Conservation (phyloP, 2,113 vertebrate genomes). For the Thamnaconus septentrionalis region DNA sequence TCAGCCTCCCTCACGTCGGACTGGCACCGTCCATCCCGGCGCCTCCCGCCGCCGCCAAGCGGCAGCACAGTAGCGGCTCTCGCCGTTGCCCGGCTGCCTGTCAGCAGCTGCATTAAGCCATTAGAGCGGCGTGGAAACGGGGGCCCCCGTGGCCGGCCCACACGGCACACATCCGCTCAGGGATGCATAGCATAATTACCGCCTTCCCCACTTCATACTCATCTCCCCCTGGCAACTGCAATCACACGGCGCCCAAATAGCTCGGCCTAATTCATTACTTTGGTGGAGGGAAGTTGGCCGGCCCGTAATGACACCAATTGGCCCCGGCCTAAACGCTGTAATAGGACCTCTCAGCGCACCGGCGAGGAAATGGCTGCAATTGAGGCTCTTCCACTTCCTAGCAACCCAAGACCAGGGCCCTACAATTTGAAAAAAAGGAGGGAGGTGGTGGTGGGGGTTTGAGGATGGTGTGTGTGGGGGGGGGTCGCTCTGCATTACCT, state of each 20-base stretch:
- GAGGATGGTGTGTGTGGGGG: constrained; percentile 14
- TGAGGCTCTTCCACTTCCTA: constrained; percentile 84
- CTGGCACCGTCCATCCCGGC: neutral
- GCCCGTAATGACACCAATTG: constrained; percentile 97
- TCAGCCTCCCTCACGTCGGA: constrained; percentile 37
- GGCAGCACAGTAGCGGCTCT: constrained; percentile 72
- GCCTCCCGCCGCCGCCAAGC: constrained; percentile 41
- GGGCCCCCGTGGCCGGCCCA: constrained; percentile 52
- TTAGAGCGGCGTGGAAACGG: constrained; percentile 62
- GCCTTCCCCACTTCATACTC: constrained; percentile 82
- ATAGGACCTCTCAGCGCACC: constrained; percentile 85
- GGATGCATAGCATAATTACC: constrained; percentile 74
- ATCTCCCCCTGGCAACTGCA: constrained; percentile 88
- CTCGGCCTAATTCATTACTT: constrained; percentile 93
- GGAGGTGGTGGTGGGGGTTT: too few relatives aligned
- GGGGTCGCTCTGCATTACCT: constrained; percentile 76
- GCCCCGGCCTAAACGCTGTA: constrained; percentile 90
- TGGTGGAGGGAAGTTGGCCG: constrained; percentile 90
- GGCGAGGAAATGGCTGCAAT: constrained; percentile 91
- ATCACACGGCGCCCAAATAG: constrained; percentile 88
- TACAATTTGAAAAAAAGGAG: constrained; percentile 54
- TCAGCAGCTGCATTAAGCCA: constrained; percentile 68
- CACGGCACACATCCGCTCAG: constrained; percentile 63
- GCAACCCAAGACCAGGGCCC: constrained; percentile 78
- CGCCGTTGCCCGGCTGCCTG: constrained; percentile 59